Evolutionary conservation across 2,797 vertebrate genomes (phyloP), one percentile per base, ranked within the genome.

Genomic region (Ispidina picta): DNA sequence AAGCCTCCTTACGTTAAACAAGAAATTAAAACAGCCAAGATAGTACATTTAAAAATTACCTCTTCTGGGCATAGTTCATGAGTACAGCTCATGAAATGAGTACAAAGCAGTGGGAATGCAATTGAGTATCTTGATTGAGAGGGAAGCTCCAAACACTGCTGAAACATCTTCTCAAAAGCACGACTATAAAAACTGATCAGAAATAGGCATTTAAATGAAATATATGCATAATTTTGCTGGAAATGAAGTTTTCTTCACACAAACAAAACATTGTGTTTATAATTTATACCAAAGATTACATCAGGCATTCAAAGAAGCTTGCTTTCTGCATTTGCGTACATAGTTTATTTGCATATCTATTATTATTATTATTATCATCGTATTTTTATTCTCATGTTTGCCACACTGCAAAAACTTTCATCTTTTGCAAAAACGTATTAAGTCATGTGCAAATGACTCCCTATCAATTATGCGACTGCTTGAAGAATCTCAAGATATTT

Each of bases 81-180:
- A 73, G 99, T 99, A 70, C 99, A 99, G 97, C 99, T 99, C 99
- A 99, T 99, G 95, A 99, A 99, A 97, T 99, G 99, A 92, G 99
- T 99, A 96, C 99, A 99, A 92, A 99, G 98, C 92, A 99, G 98
- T 43, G 99, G 99, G 97, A 99, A 99, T 88, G 98, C 99, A 98
- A 99, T 98, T 88, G 99, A 99, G 91, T 99, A 99, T 97, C 99
- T 98, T 80, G 99, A 99, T 49, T 99, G 99, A 81, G 99, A 99
- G 13, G 99, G 99, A 92, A 99, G 98, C 97, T 99, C 99, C 98
- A 99, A 97, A 94, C 99, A 99, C 96, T 99, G 99, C 95, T 99
- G 99, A 97, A 99, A 99, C 99, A 99, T 99, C 98, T 99, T 99
- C 96, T 99, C 99, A 98, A 99, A 99, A 41, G 99, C 99, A 82